A percentile compares a stretch with the other conserved stretches of the same genome.
Evolutionary conservation across 2,113 vertebrate species (phyloP).

Genomic region (Butorides virescens): DNA sequence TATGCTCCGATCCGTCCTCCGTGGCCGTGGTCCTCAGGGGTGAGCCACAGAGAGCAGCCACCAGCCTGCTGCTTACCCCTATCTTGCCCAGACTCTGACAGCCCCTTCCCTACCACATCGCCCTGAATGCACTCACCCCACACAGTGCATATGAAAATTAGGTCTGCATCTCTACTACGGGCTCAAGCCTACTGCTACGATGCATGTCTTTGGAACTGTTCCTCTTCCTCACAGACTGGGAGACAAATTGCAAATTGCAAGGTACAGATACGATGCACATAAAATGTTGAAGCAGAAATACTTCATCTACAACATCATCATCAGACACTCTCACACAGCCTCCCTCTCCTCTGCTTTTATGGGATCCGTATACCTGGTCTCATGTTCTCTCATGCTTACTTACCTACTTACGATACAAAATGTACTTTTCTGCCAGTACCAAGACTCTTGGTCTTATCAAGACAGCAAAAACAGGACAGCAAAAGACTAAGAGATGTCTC

Average conservation of each 20-base stretch:
- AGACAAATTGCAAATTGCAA: background rate
- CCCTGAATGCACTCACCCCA: background rate
- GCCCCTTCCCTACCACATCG: background rate
- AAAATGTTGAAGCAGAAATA: background rate
- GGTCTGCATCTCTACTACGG: background rate
- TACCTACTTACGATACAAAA: background rate
- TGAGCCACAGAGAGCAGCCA: background rate
- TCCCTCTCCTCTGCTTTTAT: background rate
- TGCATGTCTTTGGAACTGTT: background rate
- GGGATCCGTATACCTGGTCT: fast-evolving
- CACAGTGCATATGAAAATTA: background rate
- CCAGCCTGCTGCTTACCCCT: background rate
- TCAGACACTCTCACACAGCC: background rate
- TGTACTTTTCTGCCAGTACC: background rate
- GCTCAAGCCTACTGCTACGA: background rate
- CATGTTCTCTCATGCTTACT: background rate
- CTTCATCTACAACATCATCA: background rate
- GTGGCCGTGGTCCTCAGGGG: fast-evolving
- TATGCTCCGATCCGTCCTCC: fast-evolving
- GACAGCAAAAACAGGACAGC: background rate
- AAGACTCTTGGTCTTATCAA: background rate
- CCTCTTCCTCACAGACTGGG: background rate
- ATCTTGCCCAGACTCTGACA: background rate
- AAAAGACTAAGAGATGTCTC: background rate
- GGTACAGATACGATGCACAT: background rate